A percentile compares a stretch with the other conserved stretches of the same genome.
Evolutionary conservation across 2,888 invertebrate species (phyloP).

Genomic region (Netelia melanura): DNA sequence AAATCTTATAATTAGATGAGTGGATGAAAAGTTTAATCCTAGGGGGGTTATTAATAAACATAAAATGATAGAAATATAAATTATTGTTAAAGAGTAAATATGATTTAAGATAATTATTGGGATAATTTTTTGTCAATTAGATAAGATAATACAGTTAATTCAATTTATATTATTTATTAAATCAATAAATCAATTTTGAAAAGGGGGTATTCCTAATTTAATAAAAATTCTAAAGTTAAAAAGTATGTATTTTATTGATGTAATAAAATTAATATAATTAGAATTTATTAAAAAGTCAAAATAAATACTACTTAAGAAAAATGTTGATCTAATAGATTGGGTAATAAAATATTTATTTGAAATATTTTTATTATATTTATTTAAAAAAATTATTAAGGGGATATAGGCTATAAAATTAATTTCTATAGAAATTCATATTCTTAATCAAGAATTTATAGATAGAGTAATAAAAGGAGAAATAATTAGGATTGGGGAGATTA

Average conservation of each 20-base stretch:
- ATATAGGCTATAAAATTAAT: conserved; percentile 88
- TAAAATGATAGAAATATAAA: too few species aligned
- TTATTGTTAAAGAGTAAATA: too few species aligned
- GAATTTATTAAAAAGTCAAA: conserved; percentile 70
- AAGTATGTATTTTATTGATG: conserved; percentile 58
- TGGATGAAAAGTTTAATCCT: conserved; percentile 86
- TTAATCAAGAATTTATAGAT: conserved; percentile 84
- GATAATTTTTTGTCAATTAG: conserved; percentile 86
- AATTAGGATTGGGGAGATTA: conserved; percentile 83
- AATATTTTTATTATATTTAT: conserved; percentile 74
- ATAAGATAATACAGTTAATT: too few species aligned
- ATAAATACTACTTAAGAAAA: conserved; percentile 82
- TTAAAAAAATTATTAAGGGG: conserved; percentile 85
- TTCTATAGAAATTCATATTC: conserved; percentile 88
- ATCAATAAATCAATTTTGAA: too few species aligned
- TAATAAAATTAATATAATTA: too few species aligned
- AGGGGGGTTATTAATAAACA: conserved; percentile 83
- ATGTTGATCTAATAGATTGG: conserved; percentile 87
- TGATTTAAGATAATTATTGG: conserved; percentile 86
- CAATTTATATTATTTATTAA: too few species aligned
- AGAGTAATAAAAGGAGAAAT: conserved; percentile 85
- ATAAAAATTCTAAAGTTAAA: conserved; percentile 82
- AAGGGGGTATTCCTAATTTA: conserved; percentile 77
- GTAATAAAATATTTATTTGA: conserved; percentile 87
- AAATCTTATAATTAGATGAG: conserved; percentile 87